Percentiles rank a stretch among this genome's conserved stretches.
Evolutionary conservation across 2,888 invertebrate species (phyloP).

Genomic region (Acleris cristana): DNA sequence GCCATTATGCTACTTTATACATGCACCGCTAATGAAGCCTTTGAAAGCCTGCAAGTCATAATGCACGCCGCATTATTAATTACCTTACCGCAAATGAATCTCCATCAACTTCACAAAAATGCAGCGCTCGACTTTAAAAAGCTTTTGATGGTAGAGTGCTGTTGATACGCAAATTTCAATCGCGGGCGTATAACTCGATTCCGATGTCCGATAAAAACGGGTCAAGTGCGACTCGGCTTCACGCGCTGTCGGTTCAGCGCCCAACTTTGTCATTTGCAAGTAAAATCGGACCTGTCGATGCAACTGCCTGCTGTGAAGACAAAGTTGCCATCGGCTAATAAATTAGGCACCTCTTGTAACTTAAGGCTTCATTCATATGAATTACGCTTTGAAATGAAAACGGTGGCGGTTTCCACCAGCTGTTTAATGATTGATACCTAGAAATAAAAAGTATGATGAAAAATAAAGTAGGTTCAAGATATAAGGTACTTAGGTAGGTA

Average conservation of each 20-base stretch:
- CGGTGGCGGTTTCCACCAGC: not conserved
- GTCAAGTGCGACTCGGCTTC: slow-evolving; percentile 9
- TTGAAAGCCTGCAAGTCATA: slow-evolving; percentile 1
- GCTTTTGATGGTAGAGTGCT: slow-evolving; percentile 18
- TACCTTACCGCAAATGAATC: slow-evolving; percentile 9
- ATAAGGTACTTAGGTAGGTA: too few species aligned
- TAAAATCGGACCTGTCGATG: slow-evolving; percentile 7
- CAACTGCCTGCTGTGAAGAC: slow-evolving; percentile 2
- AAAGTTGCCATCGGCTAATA: slow-evolving; percentile 2
- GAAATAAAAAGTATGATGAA: too few species aligned
- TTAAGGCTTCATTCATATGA: not conserved
- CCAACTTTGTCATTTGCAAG: slow-evolving; percentile 23
- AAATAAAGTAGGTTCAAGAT: too few species aligned
- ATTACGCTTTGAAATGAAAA: not conserved
- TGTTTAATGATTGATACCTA: not conserved
- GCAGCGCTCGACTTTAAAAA: slow-evolving; percentile 18
- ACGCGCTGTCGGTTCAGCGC: slow-evolving; percentile 9
- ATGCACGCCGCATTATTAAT: slow-evolving; percentile 13
- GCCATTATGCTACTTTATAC: too few species aligned
- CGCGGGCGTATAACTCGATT: slow-evolving; percentile 25
- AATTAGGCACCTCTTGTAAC: not conserved
- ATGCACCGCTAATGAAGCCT: not conserved
- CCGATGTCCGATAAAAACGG: slow-evolving; percentile 23
- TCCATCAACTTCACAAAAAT: slow-evolving; percentile 13
- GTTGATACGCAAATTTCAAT: slow-evolving; percentile 32